phyloP scores from a whole-genome alignment of 30 jellyfish, hydroid and myxozoan genomes.

The Pelagia noctiluca region DNA sequence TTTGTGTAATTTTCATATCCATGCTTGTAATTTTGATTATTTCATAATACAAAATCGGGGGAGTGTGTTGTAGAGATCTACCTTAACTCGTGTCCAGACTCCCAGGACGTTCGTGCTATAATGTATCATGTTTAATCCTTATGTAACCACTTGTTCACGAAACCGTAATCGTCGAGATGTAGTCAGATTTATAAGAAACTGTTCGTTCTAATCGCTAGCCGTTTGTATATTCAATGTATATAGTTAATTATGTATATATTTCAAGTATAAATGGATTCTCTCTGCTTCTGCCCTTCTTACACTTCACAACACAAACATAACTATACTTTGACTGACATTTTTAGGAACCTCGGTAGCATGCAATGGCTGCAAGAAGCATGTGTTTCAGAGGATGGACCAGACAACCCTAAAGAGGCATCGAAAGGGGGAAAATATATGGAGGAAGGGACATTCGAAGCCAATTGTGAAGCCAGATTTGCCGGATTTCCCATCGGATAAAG shows the following conservation, averaged over 20 bases:
- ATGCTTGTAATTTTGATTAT: background rate
- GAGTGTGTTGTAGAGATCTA: conserved; percentile 41
- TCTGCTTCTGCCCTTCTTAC: too few species aligned
- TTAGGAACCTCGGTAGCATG: conserved; percentile 30
- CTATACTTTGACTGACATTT: conserved; percentile 22
- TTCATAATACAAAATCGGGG: conserved; percentile 25
- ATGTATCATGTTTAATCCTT: too few species aligned
- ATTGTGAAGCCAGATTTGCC: conserved; percentile 1
- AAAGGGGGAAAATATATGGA: conserved; percentile 43
- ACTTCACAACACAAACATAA: too few species aligned
- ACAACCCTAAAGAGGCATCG: conserved; percentile 49
- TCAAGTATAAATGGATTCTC: too few species aligned
- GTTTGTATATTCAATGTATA: too few species aligned
- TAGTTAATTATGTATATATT: too few species aligned
- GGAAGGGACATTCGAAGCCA: conserved; percentile 23
- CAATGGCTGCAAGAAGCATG: conserved; percentile 14
- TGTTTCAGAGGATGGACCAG: conserved; percentile 32
- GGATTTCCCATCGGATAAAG: conserved; percentile 28
- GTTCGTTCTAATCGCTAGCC: too few species aligned
- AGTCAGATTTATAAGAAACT: too few species aligned
- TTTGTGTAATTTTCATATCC: background rate
- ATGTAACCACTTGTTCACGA: too few species aligned
- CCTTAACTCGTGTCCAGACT: too few species aligned
- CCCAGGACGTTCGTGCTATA: too few species aligned
- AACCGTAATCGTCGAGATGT: too few species aligned